These are phyloP conservation scores for Parauchenoglanis punctatus DNA, from an alignment of 2,797 vertebrate species.

Conservation along the genomic window DNA sequence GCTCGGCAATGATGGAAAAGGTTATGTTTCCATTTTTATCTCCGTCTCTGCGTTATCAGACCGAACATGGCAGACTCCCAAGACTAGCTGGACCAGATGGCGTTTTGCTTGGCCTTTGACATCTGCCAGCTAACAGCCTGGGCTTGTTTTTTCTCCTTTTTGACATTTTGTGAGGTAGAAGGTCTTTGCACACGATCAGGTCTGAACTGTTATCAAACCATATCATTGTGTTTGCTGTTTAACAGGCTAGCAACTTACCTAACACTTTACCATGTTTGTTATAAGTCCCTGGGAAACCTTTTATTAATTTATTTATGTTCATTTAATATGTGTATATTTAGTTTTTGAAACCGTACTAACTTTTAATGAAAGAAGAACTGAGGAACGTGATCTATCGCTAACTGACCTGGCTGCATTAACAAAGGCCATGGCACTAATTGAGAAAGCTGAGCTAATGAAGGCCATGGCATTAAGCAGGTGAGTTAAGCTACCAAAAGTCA, in stretches of 20 bases:
- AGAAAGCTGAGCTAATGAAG: not conserved
- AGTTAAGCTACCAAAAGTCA: not conserved
- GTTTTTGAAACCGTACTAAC: not conserved
- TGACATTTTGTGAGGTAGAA: not conserved
- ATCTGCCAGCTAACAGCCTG: constrained; percentile 2
- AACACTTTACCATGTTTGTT: not conserved
- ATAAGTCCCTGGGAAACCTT: not conserved
- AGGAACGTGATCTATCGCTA: not conserved
- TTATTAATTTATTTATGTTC: too few species aligned
- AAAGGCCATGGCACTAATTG: not conserved
- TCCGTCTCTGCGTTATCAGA: not conserved
- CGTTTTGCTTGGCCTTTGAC: constrained; percentile 9
- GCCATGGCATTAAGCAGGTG: not conserved
- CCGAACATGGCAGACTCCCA: constrained; percentile 24
- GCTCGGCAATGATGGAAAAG: constrained; percentile 11
- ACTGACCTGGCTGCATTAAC: not conserved
- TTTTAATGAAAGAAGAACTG: not conserved
- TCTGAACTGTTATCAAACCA: not conserved
- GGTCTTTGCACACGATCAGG: not conserved
- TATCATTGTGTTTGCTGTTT: not conserved
- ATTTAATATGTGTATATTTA: not conserved
- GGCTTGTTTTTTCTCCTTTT: not conserved
- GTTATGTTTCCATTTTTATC: constrained; percentile 40
- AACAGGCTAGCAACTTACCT: not conserved
- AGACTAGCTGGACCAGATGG: constrained; percentile 32